phyloP scores from a whole-genome alignment of 2,797 vertebrate species.

The Rhinophrynus dorsalis region DNA sequence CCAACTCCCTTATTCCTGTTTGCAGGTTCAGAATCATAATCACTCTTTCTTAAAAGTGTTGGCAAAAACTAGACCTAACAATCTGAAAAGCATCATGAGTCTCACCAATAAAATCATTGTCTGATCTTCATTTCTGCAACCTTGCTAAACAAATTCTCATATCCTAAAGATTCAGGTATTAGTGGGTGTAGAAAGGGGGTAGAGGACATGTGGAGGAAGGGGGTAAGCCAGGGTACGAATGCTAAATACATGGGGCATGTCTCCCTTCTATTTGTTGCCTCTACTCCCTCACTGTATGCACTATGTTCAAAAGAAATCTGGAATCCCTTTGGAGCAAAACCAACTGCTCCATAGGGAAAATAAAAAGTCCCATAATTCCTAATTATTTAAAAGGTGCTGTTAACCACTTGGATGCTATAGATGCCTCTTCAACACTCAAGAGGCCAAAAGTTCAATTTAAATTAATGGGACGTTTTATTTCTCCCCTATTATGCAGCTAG shows the following conservation, averaged over 20 bases:
- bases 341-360: too few relatives aligned
- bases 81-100: not conserved
- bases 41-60: not conserved
- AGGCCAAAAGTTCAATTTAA: too few relatives aligned
- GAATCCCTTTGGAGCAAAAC: too few relatives aligned
- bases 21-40: not conserved
- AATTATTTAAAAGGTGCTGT: too few relatives aligned
- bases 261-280: conserved; percentile 2
- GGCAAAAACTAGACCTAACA: not conserved
- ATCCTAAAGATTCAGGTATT: not conserved
- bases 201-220: not conserved
- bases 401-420: too few relatives aligned
- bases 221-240: not conserved
- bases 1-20: not conserved
- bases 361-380: too few relatives aligned
- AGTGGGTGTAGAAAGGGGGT: not conserved
- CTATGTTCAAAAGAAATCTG: too few relatives aligned
- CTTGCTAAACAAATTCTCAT: too few relatives aligned
- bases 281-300: too few relatives aligned
- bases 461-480: too few relatives aligned
- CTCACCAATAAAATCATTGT: not conserved
- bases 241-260: conserved; percentile 19
- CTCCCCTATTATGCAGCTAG: too few relatives aligned
- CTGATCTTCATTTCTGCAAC: not conserved
- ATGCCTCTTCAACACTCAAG: too few relatives aligned